Evolutionary conservation across 2,113 vertebrate species (phyloP), one percentile per base, ranked within the genome.

Genomic region (Dryoscopus gambensis): DNA sequence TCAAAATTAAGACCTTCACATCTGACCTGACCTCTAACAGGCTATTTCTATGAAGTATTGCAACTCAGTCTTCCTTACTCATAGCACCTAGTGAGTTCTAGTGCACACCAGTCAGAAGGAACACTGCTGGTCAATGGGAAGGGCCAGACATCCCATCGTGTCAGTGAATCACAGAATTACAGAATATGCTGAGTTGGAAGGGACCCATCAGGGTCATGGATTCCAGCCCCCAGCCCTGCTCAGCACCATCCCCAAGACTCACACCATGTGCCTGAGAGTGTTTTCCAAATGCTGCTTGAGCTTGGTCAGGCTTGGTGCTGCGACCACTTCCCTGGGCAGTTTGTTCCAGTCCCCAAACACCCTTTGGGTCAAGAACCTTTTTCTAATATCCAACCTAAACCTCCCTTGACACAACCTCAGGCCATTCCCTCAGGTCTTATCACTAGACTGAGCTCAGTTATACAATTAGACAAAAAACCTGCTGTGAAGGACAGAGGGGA

Each of bases 121-220:
- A 8, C 12, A 11, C 20, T 53, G 30, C 7, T 49, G 35, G 65
- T 62, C 21, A 47, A 0, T 10, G 19, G 35, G 31, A 81, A 60
- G 5, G 23, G 50, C 44, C 24, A 56, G 17, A 5, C 17, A 49
- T 46, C 31, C 40, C 62, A 69, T 37, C 0, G 0, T 10, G 24
- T 2, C 77, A 71, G 2, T 30, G 30, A 94, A 83, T 8, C 9
- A 22, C 33, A 37, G 37, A 68, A 60, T 37, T 31, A 44, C 11
- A 52, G 44, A 59, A 12, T 12, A 6, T 1, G 14, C 31, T 86
- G 71, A 12, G 17, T 22, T 37, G 14, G 21, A 52, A 68, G 22
- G 6, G 14, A 31, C 14, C 21, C 25, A 60, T 44, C 35, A 76
- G 27, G 31, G 27, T 15, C 21, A 31, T 44, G 0, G 3, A 33